phyloP scores from a whole-genome alignment of 2,113 vertebrate species.

The Macquaria australasica region DNA sequence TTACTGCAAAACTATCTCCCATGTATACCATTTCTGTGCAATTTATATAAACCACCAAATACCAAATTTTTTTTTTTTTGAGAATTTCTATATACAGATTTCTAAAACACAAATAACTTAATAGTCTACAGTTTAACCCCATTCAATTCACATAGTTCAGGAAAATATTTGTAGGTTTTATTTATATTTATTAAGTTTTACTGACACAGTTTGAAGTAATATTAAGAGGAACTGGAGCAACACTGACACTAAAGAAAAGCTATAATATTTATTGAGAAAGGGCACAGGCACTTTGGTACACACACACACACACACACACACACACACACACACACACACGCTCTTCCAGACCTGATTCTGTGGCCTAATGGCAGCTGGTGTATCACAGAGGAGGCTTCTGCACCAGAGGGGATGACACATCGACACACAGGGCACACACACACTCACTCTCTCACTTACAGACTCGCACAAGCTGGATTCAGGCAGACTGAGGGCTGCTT shows the following conservation, averaged over 20 bases:
- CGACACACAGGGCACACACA: constrained; percentile 12
- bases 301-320: constrained; percentile 16
- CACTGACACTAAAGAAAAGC: constrained; percentile 24
- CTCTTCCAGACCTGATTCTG: constrained; percentile 48
- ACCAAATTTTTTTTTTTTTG: neutral
- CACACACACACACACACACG: neutral
- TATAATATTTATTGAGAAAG: constrained; percentile 36
- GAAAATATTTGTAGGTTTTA: neutral
- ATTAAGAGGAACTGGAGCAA: constrained; percentile 7
- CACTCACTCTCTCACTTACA: constrained; percentile 6
- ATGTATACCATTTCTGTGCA: neutral
- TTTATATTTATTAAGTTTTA: neutral
- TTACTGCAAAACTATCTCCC: neutral
- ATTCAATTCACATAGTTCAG: neutral
- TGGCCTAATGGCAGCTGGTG: constrained; percentile 67
- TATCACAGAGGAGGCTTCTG: constrained; percentile 52
- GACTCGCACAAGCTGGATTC: constrained; percentile 39
- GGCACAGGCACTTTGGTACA: constrained; percentile 15
- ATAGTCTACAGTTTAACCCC: neutral
- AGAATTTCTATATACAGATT: neutral
- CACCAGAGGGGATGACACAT: constrained; percentile 56
- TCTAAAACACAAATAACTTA: neutral
- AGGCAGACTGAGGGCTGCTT: constrained; percentile 65
- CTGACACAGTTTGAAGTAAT: neutral
- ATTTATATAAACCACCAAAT: neutral